Evolutionary conservation across 2,113 vertebrate genomes (phyloP).

Genomic region (Elachura formosa): DNA sequence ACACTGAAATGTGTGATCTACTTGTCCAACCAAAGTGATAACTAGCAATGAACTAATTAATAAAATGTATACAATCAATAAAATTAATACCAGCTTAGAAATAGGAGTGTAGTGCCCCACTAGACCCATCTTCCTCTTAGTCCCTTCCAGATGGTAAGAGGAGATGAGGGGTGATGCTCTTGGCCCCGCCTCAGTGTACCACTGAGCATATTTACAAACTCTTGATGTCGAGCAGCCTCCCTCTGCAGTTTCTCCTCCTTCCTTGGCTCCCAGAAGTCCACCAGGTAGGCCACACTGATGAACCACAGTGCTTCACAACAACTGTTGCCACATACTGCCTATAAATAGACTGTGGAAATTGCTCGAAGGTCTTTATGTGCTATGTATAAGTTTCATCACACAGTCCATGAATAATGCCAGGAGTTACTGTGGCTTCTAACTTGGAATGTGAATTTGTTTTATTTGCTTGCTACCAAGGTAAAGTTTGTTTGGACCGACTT

Average conservation of each 20-base stretch:
- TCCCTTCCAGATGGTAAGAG: background rate
- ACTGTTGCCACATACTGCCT: background rate
- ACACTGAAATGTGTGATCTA: background rate
- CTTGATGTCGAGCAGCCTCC: background rate
- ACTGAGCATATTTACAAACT: background rate
- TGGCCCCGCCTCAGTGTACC: background rate
- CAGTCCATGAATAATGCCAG: background rate
- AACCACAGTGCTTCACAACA: background rate
- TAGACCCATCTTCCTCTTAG: background rate
- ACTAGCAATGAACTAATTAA: background rate
- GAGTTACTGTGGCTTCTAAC: background rate
- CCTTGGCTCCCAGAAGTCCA: background rate
- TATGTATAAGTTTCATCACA: background rate
- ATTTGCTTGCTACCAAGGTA: background rate
- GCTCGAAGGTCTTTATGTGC: constrained; percentile 1
- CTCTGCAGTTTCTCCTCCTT: background rate
- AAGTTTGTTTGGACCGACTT: background rate
- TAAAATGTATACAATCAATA: background rate
- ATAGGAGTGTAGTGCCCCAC: background rate
- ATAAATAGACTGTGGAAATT: constrained; percentile 16
- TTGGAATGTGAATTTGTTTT: background rate
- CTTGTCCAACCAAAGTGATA: background rate
- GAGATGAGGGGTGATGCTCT: background rate
- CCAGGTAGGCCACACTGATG: background rate
- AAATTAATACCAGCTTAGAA: background rate